Percentiles rank a stretch among this genome's conserved stretches.
These are phyloP conservation scores for Calycopis cecrops DNA, from an alignment of 1,140 invertebrate species.

Conservation along the genomic window DNA sequence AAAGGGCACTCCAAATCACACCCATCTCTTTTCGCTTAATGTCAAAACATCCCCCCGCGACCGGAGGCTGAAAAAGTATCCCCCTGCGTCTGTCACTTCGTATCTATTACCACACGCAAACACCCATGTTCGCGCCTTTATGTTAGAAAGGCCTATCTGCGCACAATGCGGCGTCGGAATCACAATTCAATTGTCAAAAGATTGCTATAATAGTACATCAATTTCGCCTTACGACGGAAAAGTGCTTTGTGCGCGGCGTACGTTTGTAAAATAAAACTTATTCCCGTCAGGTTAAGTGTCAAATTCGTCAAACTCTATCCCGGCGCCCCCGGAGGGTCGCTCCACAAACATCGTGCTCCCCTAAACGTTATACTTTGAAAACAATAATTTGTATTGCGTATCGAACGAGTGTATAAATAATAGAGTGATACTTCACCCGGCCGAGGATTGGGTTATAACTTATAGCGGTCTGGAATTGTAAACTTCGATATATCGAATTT, in stretches of 20 bases:
- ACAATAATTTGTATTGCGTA: conserved; percentile 75
- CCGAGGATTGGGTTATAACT: conserved; percentile 33
- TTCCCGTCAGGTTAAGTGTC: conserved; percentile 37
- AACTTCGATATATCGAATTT: conserved; percentile 17
- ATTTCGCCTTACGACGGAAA: conserved; percentile 41
- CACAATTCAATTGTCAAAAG: conserved; percentile 73
- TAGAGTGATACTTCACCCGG: conserved; percentile 66
- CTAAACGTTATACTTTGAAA: conserved; percentile 75
- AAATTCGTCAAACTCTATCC: conserved; percentile 35
- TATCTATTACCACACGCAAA: conserved; percentile 73
- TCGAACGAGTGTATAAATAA: conserved; percentile 73
- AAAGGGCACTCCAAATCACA: conserved; percentile 74
- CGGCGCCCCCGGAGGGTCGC: conserved; percentile 53
- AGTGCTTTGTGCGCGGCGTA: conserved; percentile 39
- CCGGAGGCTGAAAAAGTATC: conserved; percentile 60
- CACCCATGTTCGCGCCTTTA: conserved; percentile 44
- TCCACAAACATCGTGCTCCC: conserved; percentile 68
- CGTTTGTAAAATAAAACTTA: conserved; percentile 47
- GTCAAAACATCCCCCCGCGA: conserved; percentile 67
- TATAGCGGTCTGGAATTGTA: conserved; percentile 25
- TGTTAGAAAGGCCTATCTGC: conserved; percentile 62
- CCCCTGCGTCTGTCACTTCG: conserved; percentile 67
- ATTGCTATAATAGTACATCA: conserved; percentile 64
- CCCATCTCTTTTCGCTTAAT: conserved; percentile 68
- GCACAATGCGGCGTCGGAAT: conserved; percentile 53